Evolutionary conservation across 1,140 invertebrate species (phyloP).

Genomic region (fruit fly (Drosophila melanogaster)): Release_6_plus_ISO1_MT NC_004354.4:20640501-20641000

Average conservation of each 20-base stretch:
- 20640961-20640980: no score
- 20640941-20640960: no score
- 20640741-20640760: background rate
- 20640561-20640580: conserved; percentile 68
- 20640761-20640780: background rate
- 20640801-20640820: no score
- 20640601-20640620: conserved; percentile 8
- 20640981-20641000: no score
- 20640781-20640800: background rate
- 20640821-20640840: no score
- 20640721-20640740: conserved; percentile 62
- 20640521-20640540: conserved; percentile 70
- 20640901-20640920: no score
- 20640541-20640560: conserved; percentile 76
- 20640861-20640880: no score
- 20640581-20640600: conserved; percentile 74
- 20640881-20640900: no score
- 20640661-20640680: conserved; percentile 79
- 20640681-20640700: conserved; percentile 78
- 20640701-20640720: conserved; percentile 75
- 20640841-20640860: no score
- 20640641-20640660: conserved; percentile 48
- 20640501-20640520: background rate
- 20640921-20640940: no score
- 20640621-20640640: conserved; percentile 2